Evolutionary conservation across 2,113 vertebrate species (phyloP), one percentile per base, ranked within the genome.

Genomic region (Tangachromis dhanisi): DNA sequence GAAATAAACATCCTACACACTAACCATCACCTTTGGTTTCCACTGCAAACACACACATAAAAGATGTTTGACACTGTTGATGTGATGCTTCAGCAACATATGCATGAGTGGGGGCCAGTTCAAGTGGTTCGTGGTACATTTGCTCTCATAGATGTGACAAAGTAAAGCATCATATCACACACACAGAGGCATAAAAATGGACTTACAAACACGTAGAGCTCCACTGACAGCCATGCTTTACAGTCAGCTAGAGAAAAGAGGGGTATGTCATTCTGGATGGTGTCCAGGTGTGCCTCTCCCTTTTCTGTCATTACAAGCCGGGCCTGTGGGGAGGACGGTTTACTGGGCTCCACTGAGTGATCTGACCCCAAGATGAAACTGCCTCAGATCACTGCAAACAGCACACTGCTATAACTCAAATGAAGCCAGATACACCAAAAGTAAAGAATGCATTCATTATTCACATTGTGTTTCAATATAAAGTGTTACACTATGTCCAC

Each of bases 271-370:
- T 79, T 80, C 78, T 92, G 86, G 93, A 93, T 83, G 61, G 24
- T 26, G 73, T 91, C 92, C 92, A 94, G 89, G 89, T 92, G 89
- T 54, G 35, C 26, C 33, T 61, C 78, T 93, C 88, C 87, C 83
- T 38, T 38, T 76, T 53, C 84, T 81, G 80, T 83, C 90, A 73
- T 94, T 86, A 92, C 91, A 89, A 47, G 6, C 21, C 7, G 3
- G 4, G 51, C 71, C 33, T 78, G 80, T 87, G 76, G 88, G 88
- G 85, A 66, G 82, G 80, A 66, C n/a, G 10, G 78, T 93, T 93
- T 90, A 92, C 85, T 61, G 86, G 92, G 63, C 83, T 88, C 53
- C 10, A 12, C 57, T 89, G 89, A 88, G 85, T 10, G 38, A 9
- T 14, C 81, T 82, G 88, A 90, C 90, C 84, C 45, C 12, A 5